Conservation (phyloP, 2,113 vertebrate genomes). For the Chiloscyllium plagiosum region DNA sequence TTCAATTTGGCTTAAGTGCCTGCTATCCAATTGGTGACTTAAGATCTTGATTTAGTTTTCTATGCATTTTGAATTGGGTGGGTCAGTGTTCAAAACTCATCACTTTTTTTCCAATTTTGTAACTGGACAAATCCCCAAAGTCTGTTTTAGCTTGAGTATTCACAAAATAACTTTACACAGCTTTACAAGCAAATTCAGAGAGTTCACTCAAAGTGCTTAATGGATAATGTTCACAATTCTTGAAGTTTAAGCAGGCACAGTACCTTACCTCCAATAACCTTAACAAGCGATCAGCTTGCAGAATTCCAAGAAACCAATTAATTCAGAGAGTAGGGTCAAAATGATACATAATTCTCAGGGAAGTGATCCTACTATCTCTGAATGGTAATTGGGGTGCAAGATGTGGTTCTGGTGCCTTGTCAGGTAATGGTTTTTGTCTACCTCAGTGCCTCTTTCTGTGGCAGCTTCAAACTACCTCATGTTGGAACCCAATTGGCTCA, state of each 20-base stretch:
- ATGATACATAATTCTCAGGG: slow-evolving; percentile 38
- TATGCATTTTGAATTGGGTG: slow-evolving; percentile 12
- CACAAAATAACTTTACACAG: slow-evolving; percentile 8
- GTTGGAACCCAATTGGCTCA: slow-evolving; percentile 20
- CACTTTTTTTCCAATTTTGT: slow-evolving; percentile 14
- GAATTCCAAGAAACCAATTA: slow-evolving; percentile 21
- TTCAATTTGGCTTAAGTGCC: background rate
- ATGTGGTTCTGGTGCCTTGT: slow-evolving; percentile 33
- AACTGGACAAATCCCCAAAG: slow-evolving; percentile 1
- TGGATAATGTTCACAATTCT: slow-evolving; percentile 35
- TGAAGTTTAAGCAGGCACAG: slow-evolving; percentile 27
- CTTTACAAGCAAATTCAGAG: slow-evolving; percentile 13
- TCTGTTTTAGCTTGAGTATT: slow-evolving; percentile 30
- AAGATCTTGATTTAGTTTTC: background rate
- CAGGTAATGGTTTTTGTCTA: slow-evolving; percentile 35
- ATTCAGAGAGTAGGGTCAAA: slow-evolving; percentile 31
- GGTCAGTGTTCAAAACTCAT: background rate
- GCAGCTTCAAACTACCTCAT: slow-evolving; percentile 37
- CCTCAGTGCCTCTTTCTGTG: slow-evolving; percentile 29
- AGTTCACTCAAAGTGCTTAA: slow-evolving; percentile 35
- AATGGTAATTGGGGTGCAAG: slow-evolving; percentile 31
- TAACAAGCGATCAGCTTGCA: slow-evolving; percentile 28
- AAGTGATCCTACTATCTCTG: slow-evolving; percentile 35
- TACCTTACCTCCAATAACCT: slow-evolving; percentile 34
- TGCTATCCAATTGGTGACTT: slow-evolving; percentile 4